Evolutionary conservation across 2,888 invertebrate species (phyloP), one percentile per base, ranked within the genome.

Genomic region (Taphrorychus bicolor): DNA sequence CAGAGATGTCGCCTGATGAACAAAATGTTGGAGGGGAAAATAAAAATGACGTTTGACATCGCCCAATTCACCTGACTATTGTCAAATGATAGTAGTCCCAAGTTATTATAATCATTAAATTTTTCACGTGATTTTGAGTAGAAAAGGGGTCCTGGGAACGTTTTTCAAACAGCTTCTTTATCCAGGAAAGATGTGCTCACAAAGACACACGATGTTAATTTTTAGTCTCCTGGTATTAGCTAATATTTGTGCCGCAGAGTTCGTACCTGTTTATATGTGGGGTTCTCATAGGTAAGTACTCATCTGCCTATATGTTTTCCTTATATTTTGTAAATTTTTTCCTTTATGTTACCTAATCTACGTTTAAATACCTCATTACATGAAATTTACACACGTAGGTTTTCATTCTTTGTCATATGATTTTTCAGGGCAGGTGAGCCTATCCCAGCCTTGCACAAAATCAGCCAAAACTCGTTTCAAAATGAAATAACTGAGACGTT

Each of bases 251-350:
- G 59, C 72, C 67, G 74, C 78, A 54, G 81, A 82, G 76, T 80
- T 77, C 74, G 80, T 82, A 57, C 82, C 82, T 61, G 80, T 81
- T 63, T 81, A 74, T 75, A 79, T 81, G 74, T 81, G 81, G 81
- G 80, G 78, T 70, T 78, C 78, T 51, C 70, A 74, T 70, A 77
- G 78, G 81, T 81, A 78, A 79, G 79, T 77, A 22, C 67, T n/a
- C n/a, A n/a, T n/a, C n/a, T n/a, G n/a, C n/a, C n/a, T n/a, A n/a
- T n/a, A n/a, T n/a, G n/a, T n/a, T n/a, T n/a, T n/a, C n/a, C n/a
- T n/a, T n/a, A n/a, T n/a, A n/a, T n/a, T n/a, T n/a, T n/a, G n/a
- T n/a, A n/a, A n/a, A n/a, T n/a, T n/a, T n/a, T n/a, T n/a, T 45
- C 17, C 45, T 5, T 45, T 45, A 11, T 14, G 16, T 14, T 45